Evolutionary conservation across 2,797 vertebrate species (phyloP), one percentile per base, ranked within the genome.

Genomic region (Tokudaia muenninki): DNA sequence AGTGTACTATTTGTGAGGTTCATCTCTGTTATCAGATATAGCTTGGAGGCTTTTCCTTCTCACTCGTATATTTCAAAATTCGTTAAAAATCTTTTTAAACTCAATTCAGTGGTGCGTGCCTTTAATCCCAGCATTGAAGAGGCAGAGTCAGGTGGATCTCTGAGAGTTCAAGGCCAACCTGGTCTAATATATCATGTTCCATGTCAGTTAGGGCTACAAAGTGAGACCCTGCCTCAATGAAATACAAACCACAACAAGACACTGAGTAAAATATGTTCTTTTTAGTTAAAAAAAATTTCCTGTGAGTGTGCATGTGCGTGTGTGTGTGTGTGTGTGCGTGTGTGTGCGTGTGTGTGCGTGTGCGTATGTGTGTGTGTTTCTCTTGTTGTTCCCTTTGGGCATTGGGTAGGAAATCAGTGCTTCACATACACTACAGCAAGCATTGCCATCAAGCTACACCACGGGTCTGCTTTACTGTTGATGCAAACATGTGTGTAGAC

Each of bases 1-100:
- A 50, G 63, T 77, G 34, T 34, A 74, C 11, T 87, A 44, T 89
- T 94, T 94, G 50, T 70, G 63, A 95, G 41, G 82, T 47, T 90
- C 41, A 82, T 84, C 26, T 50, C 31, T 37, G 65, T 67, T 74
- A 5, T 31, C 90, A 21, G 21, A 34, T 86, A 52, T 31, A 83
- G 52, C 37, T 70, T 70, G 3, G 24, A 83, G 34, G 55, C 24
- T 88, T 96, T 96, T 87, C n/a, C 29, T 67, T 90, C 47, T 92
- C 41, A 37, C 31, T 94, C 47, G n/a, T 57, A 2, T 80, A 5
- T 86, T 90, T 83, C 87, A 87, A n/a, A 87, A 50, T 86, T 19
- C 44, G 31, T 65, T n/a, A 84, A 70, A 82, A 65, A 47, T 63
- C 26, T 9, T 67, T 86, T 34, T 14, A 70, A 86, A 31, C 29